Conservation (phyloP, 1,140 invertebrate genomes). For the Drosophila fuyamai region DNA sequence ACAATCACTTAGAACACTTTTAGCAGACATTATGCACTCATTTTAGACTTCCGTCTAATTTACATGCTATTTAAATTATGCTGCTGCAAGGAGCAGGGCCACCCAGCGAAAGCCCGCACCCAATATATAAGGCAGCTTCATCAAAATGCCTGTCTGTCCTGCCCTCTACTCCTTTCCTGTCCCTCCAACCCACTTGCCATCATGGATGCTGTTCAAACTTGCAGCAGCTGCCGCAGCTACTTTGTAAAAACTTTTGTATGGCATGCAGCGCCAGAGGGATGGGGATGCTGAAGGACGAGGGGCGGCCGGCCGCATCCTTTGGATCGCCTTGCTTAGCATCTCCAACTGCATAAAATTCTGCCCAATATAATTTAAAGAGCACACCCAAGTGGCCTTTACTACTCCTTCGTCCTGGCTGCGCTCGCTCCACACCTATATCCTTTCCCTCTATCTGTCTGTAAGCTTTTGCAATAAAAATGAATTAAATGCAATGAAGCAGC, state of each 20-base stretch:
- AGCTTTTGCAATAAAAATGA: conserved; percentile 83
- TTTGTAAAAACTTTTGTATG: conserved; percentile 80
- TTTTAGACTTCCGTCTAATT: conserved; percentile 83
- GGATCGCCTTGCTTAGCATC: conserved; percentile 51
- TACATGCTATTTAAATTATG: conserved; percentile 84
- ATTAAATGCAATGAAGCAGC: conserved; percentile 82
- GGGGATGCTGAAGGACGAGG: not conserved
- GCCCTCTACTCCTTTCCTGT: not conserved
- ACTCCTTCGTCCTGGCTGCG: conserved; percentile 8
- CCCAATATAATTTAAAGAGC: conserved; percentile 82
- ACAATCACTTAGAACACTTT: conserved; percentile 82
- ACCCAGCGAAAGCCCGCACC: conserved; percentile 42
- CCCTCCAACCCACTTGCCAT: conserved; percentile 20
- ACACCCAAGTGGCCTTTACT: conserved; percentile 71
- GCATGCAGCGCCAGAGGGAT: conserved; percentile 35
- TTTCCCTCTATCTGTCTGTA: conserved; percentile 68
- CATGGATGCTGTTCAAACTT: conserved; percentile 68
- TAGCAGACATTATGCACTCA: conserved; percentile 81
- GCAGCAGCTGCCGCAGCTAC: conserved; percentile 79
- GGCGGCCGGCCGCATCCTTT: conserved; percentile 30
- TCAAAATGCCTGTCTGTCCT: conserved; percentile 73
- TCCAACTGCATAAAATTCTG: conserved; percentile 76
- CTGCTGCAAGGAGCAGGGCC: conserved; percentile 26
- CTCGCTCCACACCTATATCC: conserved; percentile 24
- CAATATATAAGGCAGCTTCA: conserved; percentile 78